Conservation (phyloP, 2,888 invertebrate species). For the Brenthis hecate region DNA sequence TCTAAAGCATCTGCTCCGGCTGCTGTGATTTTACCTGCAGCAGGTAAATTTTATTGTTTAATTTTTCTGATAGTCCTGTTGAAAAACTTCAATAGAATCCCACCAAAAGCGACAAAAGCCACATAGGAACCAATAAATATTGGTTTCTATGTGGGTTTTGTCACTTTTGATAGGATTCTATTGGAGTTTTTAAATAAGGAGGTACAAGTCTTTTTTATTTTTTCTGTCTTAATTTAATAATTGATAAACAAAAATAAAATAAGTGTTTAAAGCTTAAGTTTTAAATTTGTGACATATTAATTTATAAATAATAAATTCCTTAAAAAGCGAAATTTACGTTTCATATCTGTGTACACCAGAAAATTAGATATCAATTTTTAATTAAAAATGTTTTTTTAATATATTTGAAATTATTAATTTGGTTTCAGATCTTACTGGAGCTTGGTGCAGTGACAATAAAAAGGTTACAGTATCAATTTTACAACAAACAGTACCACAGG, state of each 20-base stretch:
- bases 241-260: no score
- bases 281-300: background rate
- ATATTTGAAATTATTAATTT: slow-evolving; percentile 15
- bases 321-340: background rate
- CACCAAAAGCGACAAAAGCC: no score
- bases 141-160: no score
- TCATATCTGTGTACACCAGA: no score
- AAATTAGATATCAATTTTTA: no score
- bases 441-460: slow-evolving; percentile 66
- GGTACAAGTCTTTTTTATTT: background rate
- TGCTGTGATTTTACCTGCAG: slow-evolving; percentile 70
- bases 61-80: background rate
- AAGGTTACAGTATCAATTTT: slow-evolving; percentile 64
- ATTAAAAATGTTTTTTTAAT: background rate
- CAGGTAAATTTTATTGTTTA: slow-evolving; percentile 51
- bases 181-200: no score
- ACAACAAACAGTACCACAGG: slow-evolving; percentile 54
- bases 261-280: no score
- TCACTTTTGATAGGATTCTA: no score
- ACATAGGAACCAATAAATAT: no score
- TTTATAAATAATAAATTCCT: background rate
- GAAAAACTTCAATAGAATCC: no score
- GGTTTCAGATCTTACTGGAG: slow-evolving; percentile 60
- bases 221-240: background rate
- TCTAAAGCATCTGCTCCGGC: slow-evolving; percentile 71